Conservation (phyloP, 2,797 vertebrate genomes). For the Furcifer pardalis region DNA sequence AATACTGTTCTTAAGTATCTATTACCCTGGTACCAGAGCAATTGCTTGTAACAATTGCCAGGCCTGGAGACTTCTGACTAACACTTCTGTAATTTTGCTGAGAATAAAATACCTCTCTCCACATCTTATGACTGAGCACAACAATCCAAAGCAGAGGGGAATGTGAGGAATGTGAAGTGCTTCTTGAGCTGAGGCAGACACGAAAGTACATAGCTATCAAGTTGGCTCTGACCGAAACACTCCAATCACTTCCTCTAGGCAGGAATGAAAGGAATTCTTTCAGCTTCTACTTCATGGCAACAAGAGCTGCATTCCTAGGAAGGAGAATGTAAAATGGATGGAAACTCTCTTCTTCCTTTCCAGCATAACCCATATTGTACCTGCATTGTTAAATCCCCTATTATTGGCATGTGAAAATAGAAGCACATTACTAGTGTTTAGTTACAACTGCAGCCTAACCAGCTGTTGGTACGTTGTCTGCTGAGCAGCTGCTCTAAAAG, state of each 20-base stretch:
- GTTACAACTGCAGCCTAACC: constrained; percentile 41
- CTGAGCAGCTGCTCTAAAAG: constrained; percentile 55
- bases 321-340: constrained; percentile 34
- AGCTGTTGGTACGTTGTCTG: constrained; percentile 53
- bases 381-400: constrained; percentile 26
- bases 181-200: constrained; percentile 71
- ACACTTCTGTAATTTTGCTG: constrained; percentile 79
- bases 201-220: constrained; percentile 60
- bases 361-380: constrained; percentile 42
- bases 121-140: constrained; percentile 81
- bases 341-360: constrained; percentile 42
- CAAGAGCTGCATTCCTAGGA: constrained; percentile 51
- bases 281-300: constrained; percentile 63
- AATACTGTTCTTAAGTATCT: constrained; percentile 48
- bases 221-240: constrained; percentile 62
- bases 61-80: constrained; percentile 78
- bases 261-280: constrained; percentile 75
- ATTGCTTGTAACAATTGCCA: constrained; percentile 78
- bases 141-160: constrained; percentile 71
- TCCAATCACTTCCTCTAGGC: constrained; percentile 67
- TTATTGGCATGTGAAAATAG: constrained; percentile 3
- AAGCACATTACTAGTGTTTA: constrained; percentile 20
- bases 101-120: constrained; percentile 84
- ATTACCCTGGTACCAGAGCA: constrained; percentile 74
- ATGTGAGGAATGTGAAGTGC: constrained; percentile 76